Conservation (phyloP, 2,113 vertebrate species). For the Harpagus bidentatus region DNA sequence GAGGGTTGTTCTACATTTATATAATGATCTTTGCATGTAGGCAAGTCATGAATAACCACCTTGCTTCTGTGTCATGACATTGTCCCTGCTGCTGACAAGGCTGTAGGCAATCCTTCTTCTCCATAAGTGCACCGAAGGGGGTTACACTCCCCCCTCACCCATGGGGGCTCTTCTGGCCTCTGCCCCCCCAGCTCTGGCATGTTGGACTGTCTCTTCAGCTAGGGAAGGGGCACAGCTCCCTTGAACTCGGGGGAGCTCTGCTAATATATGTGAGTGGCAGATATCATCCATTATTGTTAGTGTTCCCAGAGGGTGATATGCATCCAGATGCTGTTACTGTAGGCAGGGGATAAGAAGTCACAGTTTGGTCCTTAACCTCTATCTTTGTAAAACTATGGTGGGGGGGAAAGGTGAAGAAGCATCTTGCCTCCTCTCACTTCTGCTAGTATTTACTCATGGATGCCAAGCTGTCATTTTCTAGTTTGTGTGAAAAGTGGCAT, state of each 20-base stretch:
- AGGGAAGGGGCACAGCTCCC: background rate
- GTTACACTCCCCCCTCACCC: background rate
- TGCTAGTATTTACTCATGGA: background rate
- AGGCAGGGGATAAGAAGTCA: background rate
- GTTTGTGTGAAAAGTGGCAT: slow-evolving; percentile 6
- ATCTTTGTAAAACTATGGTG: background rate
- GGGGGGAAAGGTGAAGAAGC: background rate
- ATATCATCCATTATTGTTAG: background rate
- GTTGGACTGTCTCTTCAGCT: background rate
- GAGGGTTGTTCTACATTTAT: background rate
- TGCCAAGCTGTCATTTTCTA: slow-evolving; percentile 17
- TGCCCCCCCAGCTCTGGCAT: background rate
- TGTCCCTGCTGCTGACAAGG: background rate
- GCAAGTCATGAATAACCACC: background rate
- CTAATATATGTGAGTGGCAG: background rate
- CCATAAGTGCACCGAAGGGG: background rate
- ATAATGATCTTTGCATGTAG: background rate
- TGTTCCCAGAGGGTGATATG: background rate
- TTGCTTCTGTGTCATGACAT: background rate
- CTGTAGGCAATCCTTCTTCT: background rate
- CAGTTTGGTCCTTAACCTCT: background rate
- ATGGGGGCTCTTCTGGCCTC: too few species aligned
- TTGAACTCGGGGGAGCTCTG: background rate
- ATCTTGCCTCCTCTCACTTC: background rate
- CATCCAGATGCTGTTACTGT: background rate